phyloP scores from a whole-genome alignment of 2,113 vertebrate species.

The Misgurnus mizolepis region DNA sequence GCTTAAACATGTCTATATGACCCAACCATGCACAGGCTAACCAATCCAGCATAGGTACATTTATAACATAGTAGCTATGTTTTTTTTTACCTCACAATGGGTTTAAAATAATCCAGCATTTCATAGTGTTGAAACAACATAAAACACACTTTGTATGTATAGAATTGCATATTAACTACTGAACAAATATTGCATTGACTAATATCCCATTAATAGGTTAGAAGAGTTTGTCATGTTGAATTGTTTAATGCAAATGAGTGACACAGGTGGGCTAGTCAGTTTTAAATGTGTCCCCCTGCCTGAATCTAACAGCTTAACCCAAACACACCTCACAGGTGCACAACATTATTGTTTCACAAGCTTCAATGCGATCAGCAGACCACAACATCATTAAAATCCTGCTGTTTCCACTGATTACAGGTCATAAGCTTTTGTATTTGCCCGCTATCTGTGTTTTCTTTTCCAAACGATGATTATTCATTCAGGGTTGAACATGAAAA shows the following conservation, averaged over 20 bases:
- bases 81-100: too few species aligned
- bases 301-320: background rate
- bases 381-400: constrained; percentile 76
- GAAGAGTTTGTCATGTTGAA: constrained; percentile 17
- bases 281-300: background rate
- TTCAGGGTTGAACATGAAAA: constrained; percentile 77
- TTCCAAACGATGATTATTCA: constrained; percentile 88
- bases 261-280: constrained; percentile 22
- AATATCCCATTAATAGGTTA: background rate
- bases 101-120: too few species aligned
- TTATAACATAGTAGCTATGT: too few species aligned
- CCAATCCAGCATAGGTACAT: too few species aligned
- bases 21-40: too few species aligned
- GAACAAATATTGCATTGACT: background rate
- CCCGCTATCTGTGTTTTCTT: constrained; percentile 85
- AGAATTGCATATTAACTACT: background rate
- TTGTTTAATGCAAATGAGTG: constrained; percentile 21
- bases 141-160: too few species aligned
- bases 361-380: constrained; percentile 78
- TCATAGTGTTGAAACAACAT: too few species aligned
- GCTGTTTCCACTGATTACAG: constrained; percentile 82
- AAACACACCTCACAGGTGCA: constrained; percentile 81
- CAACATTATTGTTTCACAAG: constrained; percentile 76
- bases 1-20: too few species aligned
- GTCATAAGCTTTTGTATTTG: constrained; percentile 84